Evolutionary conservation across 2,888 invertebrate species (phyloP).

Genomic region (Bembecia ichneumoniformis): DNA sequence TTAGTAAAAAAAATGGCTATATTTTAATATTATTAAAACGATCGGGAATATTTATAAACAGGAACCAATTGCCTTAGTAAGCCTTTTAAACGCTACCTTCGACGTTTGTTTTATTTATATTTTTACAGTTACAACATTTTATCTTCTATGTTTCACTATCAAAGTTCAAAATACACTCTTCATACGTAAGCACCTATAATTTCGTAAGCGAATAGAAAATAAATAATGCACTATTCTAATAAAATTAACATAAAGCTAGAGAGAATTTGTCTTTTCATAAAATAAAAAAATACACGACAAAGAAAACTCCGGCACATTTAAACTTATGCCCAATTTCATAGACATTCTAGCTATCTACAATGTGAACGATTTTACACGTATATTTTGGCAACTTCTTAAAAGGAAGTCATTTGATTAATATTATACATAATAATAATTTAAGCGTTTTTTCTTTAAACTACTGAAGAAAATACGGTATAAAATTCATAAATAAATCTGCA

Average conservation of each 20-base stretch:
- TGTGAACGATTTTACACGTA: conserved; percentile 2
- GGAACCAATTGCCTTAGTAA: not conserved
- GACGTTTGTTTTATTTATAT: not conserved
- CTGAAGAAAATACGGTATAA: no score
- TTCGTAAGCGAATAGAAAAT: conserved; percentile 4
- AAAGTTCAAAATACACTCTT: not conserved
- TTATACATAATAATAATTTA: conserved; percentile 1
- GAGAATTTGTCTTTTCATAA: conserved; percentile 5
- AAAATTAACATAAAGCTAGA: conserved; percentile 7
- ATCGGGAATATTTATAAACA: not conserved
- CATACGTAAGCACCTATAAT: conserved; percentile 8
- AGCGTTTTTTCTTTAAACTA: not conserved
- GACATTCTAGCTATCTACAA: conserved; percentile 1
- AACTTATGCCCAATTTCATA: not conserved
- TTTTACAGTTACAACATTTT: not conserved
- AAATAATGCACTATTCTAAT: conserved; percentile 9
- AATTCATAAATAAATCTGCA: no score
- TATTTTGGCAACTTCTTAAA: conserved; percentile 30
- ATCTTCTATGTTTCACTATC: not conserved
- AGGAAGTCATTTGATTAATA: conserved; percentile 20
- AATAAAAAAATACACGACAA: not conserved
- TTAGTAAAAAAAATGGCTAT: no score
- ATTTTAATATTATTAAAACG: not conserved
- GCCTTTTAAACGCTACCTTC: not conserved
- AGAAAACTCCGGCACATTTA: not conserved